Conservation (phyloP, 2,797 vertebrate species). For the Melanotaenia parkinsoni region DNA sequence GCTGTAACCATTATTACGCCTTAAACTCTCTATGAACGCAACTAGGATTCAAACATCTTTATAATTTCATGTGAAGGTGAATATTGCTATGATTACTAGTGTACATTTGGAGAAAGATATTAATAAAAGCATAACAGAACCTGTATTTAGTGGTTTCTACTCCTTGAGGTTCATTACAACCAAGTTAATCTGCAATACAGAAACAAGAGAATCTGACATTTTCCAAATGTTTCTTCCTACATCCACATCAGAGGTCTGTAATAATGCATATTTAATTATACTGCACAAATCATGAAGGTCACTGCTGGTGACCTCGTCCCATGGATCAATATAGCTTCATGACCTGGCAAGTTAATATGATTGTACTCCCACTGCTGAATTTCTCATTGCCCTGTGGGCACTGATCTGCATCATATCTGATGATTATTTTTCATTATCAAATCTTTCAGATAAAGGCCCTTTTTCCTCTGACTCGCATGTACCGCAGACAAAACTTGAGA, state of each 20-base stretch:
- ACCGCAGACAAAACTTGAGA: conserved; percentile 11
- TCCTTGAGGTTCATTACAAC: conserved; percentile 26
- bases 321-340: conserved; percentile 69
- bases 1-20: neutral
- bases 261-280: conserved; percentile 74
- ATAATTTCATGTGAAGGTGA: conserved; percentile 1
- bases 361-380: conserved; percentile 24
- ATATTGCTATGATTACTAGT: conserved; percentile 9
- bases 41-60: neutral
- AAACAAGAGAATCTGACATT: conserved; percentile 67
- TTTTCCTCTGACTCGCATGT: neutral
- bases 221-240: conserved; percentile 67
- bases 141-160: conserved; percentile 25
- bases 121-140: conserved; percentile 20
- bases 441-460: neutral
- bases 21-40: neutral
- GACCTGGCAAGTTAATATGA: conserved; percentile 60
- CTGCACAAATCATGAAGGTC: conserved; percentile 68
- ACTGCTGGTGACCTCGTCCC: conserved; percentile 55
- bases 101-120: conserved; percentile 11
- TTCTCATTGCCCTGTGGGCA: conserved; percentile 15
- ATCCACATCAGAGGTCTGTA: conserved; percentile 48
- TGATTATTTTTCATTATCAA: conserved; percentile 31
- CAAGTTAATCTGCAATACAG: conserved; percentile 42
- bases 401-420: conserved; percentile 28